These are phyloP conservation scores for Glaucidium brasilianum DNA, from an alignment of 2,113 vertebrate genomes.

Conservation along the genomic window DNA sequence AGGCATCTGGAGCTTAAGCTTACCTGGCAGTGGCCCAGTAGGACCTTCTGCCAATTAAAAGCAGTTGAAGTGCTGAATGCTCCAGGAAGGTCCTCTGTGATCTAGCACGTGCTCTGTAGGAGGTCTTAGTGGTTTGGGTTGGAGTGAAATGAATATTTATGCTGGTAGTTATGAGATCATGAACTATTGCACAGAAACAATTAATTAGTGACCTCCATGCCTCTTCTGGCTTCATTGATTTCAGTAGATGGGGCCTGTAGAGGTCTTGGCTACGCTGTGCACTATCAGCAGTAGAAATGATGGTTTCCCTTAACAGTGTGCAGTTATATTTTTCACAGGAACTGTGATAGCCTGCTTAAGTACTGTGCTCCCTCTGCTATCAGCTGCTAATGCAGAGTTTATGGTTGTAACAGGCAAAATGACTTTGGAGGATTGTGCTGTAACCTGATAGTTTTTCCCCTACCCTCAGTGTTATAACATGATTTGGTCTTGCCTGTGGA, in stretches of 20 bases:
- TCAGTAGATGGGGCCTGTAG: neutral
- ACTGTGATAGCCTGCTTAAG: constrained; percentile 40
- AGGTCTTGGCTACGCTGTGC: neutral
- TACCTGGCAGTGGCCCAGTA: neutral
- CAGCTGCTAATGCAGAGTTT: constrained; percentile 58
- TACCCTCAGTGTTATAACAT: constrained; percentile 53
- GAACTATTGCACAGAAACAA: neutral
- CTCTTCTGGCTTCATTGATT: constrained; percentile 14
- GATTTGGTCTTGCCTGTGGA: constrained; percentile 64
- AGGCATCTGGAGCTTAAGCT: neutral
- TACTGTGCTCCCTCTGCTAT: constrained; percentile 52
- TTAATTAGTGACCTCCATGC: constrained; percentile 2
- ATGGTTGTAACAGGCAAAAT: constrained; percentile 66
- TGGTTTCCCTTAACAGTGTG: neutral
- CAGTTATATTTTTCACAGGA: constrained; percentile 23
- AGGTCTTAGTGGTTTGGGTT: neutral
- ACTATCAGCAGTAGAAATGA: neutral
- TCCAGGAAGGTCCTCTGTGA: neutral
- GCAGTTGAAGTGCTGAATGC: neutral
- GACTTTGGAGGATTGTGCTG: constrained; percentile 65
- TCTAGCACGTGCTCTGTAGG: neutral
- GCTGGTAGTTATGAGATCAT: neutral
- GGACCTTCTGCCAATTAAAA: neutral
- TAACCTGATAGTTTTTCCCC: constrained; percentile 60
- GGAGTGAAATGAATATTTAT: neutral